These are phyloP conservation scores for Drosophila bocki DNA, from an alignment of 1,140 invertebrate genomes.

Conservation along the genomic window DNA sequence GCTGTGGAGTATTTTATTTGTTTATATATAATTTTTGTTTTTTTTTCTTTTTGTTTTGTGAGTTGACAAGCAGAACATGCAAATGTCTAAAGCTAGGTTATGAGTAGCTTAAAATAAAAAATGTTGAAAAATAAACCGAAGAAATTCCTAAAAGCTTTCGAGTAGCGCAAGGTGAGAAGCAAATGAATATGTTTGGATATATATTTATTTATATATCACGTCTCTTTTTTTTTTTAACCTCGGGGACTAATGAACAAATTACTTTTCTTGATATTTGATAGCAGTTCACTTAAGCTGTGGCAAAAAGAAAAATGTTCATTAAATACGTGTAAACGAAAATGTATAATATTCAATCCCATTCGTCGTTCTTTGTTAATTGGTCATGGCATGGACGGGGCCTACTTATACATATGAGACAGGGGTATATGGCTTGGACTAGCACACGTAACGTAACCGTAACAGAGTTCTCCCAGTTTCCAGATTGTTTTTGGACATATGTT, in stretches of 20 bases:
- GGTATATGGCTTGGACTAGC: slow-evolving; percentile 57
- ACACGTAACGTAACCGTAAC: slow-evolving; percentile 65
- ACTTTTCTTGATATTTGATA: slow-evolving; percentile 59
- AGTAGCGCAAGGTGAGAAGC: slow-evolving; percentile 60
- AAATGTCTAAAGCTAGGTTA: slow-evolving; percentile 64
- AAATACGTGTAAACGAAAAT: slow-evolving; percentile 86
- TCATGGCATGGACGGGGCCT: slow-evolving; percentile 50
- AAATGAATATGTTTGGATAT: slow-evolving; percentile 50
- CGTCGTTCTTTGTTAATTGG: slow-evolving; percentile 58
- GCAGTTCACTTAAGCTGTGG: slow-evolving; percentile 62
- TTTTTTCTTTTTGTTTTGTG: slow-evolving; percentile 17
- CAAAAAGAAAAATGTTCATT: slow-evolving; percentile 85
- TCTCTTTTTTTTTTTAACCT: slow-evolving; percentile 24
- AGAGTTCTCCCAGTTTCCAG: slow-evolving; percentile 48
- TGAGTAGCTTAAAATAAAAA: slow-evolving; percentile 53
- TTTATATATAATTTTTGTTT: slow-evolving; percentile 6
- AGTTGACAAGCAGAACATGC: slow-evolving; percentile 69
- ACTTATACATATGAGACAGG: slow-evolving; percentile 28
- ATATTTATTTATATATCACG: slow-evolving; percentile 30
- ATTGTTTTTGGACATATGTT: slow-evolving; percentile 37
- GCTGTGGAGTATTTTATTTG: slow-evolving; percentile 29
- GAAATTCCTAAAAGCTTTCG: slow-evolving; percentile 41
- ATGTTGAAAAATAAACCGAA: slow-evolving; percentile 36
- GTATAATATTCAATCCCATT: slow-evolving; percentile 86
- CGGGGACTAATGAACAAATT: slow-evolving; percentile 76